phyloP scores from a whole-genome alignment of 2,888 invertebrate genomes.

The Stenodera caucasica region DNA sequence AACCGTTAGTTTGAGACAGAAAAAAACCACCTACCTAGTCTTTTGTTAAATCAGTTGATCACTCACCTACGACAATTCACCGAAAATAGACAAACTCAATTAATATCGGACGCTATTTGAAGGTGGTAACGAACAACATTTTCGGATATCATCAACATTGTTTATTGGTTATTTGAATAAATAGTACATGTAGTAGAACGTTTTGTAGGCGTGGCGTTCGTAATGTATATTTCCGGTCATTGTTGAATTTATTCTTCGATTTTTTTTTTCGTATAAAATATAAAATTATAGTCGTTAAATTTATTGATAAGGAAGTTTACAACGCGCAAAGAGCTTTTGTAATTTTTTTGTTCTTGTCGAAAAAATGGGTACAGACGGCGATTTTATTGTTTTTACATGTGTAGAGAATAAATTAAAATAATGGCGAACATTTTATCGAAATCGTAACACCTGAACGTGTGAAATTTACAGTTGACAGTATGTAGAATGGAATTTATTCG shows the following conservation, averaged over 20 bases:
- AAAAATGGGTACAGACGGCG: neutral
- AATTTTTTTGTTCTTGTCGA: slow-evolving; percentile 17
- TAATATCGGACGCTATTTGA: neutral
- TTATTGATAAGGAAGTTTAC: slow-evolving; percentile 36
- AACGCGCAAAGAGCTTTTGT: slow-evolving; percentile 28
- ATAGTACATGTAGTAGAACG: no score
- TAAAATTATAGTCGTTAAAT: slow-evolving; percentile 33
- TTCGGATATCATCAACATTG: neutral
- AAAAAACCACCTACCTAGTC: neutral
- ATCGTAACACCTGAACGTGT: no score
- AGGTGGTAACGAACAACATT: neutral
- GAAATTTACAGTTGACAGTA: no score
- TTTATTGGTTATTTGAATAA: neutral
- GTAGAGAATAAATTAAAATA: no score
- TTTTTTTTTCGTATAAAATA: slow-evolving; percentile 25
- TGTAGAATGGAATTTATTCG: no score
- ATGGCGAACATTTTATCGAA: no score
- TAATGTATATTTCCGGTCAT: neutral
- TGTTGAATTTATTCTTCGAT: neutral
- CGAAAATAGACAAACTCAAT: neutral
- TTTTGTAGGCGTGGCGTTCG: neutral
- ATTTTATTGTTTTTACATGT: no score
- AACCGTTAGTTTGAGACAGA: slow-evolving; percentile 4
- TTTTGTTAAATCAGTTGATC: no score
- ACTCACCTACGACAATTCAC: slow-evolving; percentile 2